Percentiles rank a stretch among this genome's conserved stretches.
Conservation (phyloP, 2,888 invertebrate genomes). For the Metellina segmentata region DNA sequence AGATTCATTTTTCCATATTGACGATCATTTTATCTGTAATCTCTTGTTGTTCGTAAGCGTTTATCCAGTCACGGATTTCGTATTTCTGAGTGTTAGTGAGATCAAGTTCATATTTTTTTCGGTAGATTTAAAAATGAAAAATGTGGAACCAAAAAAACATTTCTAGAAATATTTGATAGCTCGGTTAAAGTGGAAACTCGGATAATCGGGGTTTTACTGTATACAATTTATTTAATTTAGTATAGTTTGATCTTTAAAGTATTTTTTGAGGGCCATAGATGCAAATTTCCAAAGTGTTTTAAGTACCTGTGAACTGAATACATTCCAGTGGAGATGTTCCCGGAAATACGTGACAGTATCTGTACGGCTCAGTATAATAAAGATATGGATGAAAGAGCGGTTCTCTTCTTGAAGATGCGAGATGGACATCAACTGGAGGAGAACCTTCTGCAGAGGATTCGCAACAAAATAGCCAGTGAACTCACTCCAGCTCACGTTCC, state of each 20-base stretch:
- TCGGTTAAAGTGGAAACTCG: too few species aligned
- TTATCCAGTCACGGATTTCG: too few species aligned
- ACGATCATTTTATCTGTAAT: too few species aligned
- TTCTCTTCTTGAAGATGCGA: conserved; percentile 83
- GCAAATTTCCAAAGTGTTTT: too few species aligned
- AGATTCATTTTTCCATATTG: too few species aligned
- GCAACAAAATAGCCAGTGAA: conserved; percentile 81
- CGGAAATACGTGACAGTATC: conserved; percentile 83
- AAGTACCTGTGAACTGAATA: background rate
- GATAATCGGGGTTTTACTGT: too few species aligned
- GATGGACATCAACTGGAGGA: conserved; percentile 80
- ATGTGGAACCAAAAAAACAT: too few species aligned
- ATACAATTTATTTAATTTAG: background rate
- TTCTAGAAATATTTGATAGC: too few species aligned
- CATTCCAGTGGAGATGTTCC: conserved; percentile 82
- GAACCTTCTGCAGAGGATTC: conserved; percentile 81
- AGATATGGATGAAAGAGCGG: conserved; percentile 83
- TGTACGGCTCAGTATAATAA: conserved; percentile 83
- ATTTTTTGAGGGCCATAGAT: background rate
- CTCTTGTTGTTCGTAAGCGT: too few species aligned
- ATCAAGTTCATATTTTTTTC: too few species aligned
- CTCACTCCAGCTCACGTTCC: conserved; percentile 84
- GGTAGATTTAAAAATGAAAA: too few species aligned
- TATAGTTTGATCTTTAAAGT: background rate
- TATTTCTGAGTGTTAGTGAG: too few species aligned